A percentile compares a stretch with the other conserved stretches of the same genome.
phyloP scores from a whole-genome alignment of 2,888 invertebrate genomes.

The Rhopalosiphum nymphaeae region DNA sequence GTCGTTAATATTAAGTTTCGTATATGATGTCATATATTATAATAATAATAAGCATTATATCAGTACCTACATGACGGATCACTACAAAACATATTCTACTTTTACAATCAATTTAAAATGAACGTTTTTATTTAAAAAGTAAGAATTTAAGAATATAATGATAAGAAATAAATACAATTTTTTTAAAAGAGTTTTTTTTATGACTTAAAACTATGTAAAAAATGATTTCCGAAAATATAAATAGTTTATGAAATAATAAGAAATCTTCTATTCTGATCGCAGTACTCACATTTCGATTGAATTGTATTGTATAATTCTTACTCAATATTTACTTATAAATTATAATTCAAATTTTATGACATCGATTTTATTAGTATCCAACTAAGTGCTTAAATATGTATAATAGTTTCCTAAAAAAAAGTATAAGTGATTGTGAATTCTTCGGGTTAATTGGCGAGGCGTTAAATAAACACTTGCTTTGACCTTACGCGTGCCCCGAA shows the following conservation, averaged over 20 bases:
- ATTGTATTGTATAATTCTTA: background rate
- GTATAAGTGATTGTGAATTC: background rate
- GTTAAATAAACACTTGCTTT: background rate
- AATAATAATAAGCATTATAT: background rate
- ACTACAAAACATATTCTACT: background rate
- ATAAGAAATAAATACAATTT: too few relatives aligned
- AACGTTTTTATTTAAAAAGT: background rate
- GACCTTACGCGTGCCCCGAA: background rate
- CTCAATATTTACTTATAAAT: background rate
- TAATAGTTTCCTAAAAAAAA: background rate
- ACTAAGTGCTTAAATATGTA: background rate
- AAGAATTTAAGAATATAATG: too few relatives aligned
- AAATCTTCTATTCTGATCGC: background rate
- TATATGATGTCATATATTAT: background rate
- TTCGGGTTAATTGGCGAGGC: background rate
- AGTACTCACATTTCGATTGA: background rate
- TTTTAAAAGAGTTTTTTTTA: too few relatives aligned
- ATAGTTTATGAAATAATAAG: background rate
- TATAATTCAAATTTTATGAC: background rate
- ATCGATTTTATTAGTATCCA: background rate
- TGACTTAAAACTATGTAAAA: too few relatives aligned
- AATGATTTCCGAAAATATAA: background rate
- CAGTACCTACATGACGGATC: background rate
- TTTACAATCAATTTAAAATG: background rate
- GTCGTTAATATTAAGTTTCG: too few relatives aligned